A percentile compares a stretch with the other conserved stretches of the same genome.
Conservation (phyloP, 2,888 invertebrate species). For the Halictus ligatus region DNA sequence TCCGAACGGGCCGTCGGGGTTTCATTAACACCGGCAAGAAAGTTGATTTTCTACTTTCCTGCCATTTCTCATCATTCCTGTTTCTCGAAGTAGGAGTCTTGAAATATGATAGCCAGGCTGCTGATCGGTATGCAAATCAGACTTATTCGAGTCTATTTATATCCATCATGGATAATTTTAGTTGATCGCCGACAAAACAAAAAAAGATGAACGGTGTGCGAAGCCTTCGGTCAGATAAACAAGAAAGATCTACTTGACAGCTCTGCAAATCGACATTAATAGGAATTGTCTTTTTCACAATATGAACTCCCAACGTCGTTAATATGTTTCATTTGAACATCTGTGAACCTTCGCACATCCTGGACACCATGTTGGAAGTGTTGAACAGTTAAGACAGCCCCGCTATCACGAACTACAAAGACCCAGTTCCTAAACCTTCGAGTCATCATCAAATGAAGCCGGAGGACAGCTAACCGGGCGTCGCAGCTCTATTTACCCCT, state of each 20-base stretch:
- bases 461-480: background rate
- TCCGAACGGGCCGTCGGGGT: background rate
- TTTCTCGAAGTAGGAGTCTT: background rate
- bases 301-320: too few species aligned
- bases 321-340: background rate
- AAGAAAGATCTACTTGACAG: background rate
- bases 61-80: background rate
- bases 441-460: background rate
- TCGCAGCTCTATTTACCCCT: slow-evolving; percentile 26
- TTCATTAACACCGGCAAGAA: background rate
- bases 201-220: background rate
- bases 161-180: background rate
- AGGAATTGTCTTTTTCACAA: background rate
- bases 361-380: background rate
- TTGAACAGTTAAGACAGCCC: background rate
- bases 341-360: background rate
- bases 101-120: background rate
- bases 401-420: background rate
- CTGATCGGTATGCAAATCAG: background rate
- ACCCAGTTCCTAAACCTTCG: background rate
- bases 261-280: too few species aligned
- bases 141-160: background rate
- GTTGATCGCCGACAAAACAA: background rate
- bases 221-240: background rate
- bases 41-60: slow-evolving; percentile 2